phyloP scores from a whole-genome alignment of 2,797 vertebrate species.

The Coccyzus lansbergi region DNA sequence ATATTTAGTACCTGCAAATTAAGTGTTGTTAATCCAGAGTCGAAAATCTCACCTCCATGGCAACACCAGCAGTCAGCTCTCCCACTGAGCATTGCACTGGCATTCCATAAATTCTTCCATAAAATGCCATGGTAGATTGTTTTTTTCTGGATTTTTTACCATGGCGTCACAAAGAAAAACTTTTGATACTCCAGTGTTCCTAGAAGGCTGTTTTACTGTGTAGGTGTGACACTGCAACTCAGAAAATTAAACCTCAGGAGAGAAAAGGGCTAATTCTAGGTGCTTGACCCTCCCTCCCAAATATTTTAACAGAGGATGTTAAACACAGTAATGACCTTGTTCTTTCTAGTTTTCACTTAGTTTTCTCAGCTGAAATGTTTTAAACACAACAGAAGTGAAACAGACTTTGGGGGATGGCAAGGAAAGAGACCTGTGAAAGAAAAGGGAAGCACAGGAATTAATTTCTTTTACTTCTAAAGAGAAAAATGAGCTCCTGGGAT shows the following conservation, averaged over 20 bases:
- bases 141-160: not conserved
- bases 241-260: not conserved
- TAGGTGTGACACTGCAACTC: not conserved
- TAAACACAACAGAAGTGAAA: not conserved
- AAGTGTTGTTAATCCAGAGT: not conserved
- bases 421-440: not conserved
- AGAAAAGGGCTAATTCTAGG: not conserved
- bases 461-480: not conserved
- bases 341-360: not conserved
- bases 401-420: not conserved
- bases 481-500: not conserved
- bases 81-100: not conserved
- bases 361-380: not conserved
- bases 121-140: not conserved
- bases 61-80: not conserved
- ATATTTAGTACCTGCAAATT: not conserved
- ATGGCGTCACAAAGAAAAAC: not conserved
- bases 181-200: not conserved
- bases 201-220: not conserved
- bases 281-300: not conserved
- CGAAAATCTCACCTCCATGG: not conserved
- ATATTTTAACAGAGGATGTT: not conserved
- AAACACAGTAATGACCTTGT: not conserved
- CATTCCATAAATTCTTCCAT: too few species aligned
- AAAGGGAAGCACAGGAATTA: not conserved